phyloP scores from a whole-genome alignment of 1,140 invertebrate species.

The Stenopsyche tienmushanensis region DNA sequence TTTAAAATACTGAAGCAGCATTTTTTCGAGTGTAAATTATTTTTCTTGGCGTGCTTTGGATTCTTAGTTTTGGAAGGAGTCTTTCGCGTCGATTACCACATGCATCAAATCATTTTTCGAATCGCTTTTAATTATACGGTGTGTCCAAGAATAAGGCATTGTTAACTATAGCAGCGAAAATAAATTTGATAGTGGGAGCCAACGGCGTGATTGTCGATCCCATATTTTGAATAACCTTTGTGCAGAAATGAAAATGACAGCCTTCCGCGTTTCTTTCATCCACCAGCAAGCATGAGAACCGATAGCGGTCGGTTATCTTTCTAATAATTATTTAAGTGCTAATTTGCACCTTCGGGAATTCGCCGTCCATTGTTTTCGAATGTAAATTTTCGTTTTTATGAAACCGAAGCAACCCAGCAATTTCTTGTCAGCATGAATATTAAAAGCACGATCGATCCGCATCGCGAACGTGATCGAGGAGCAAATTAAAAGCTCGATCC shows the following conservation, averaged over 20 bases:
- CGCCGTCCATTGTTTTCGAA: neutral
- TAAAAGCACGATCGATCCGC: neutral
- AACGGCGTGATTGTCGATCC: neutral
- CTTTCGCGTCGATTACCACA: neutral
- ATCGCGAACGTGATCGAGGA: neutral
- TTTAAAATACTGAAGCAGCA: too few relatives aligned
- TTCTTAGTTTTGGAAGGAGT: neutral
- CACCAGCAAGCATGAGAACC: neutral
- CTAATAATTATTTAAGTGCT: too few relatives aligned
- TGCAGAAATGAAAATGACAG: neutral
- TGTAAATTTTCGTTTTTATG: neutral
- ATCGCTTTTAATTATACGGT: too few relatives aligned
- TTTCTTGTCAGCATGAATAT: neutral
- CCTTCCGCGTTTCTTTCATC: neutral
- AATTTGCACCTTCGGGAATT: neutral
- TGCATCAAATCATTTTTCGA: neutral
- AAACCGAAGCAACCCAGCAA: neutral
- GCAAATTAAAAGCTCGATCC: neutral
- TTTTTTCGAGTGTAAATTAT: too few relatives aligned
- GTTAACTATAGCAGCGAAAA: neutral
- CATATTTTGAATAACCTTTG: neutral
- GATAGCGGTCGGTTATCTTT: neutral
- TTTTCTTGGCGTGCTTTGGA: neutral
- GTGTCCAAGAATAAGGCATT: too few relatives aligned
- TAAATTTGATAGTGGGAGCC: neutral